phyloP scores from a whole-genome alignment of 2,888 invertebrate genomes.

The Nomada hirtipes region DNA sequence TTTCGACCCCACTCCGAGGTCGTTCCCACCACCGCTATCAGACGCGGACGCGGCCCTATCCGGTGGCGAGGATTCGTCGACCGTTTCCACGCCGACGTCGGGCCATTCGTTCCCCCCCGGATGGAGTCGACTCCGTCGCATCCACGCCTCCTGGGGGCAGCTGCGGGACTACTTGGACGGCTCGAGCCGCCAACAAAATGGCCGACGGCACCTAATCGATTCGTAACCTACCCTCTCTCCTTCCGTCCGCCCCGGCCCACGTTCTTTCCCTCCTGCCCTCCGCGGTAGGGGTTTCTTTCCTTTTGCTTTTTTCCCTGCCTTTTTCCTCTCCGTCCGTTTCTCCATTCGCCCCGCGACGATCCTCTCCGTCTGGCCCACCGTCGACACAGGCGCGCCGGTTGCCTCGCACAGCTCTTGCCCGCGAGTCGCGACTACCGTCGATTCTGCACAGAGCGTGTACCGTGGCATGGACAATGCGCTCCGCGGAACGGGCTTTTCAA shows the following conservation, averaged over 20 bases:
- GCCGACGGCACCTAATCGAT: slow-evolving; percentile 82
- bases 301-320: not conserved
- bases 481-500: too few species aligned
- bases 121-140: slow-evolving; percentile 70
- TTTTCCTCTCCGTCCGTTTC: not conserved
- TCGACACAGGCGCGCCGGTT: too few species aligned
- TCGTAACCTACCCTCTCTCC: slow-evolving; percentile 68
- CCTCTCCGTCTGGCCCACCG: too few species aligned
- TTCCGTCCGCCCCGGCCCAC: not conserved
- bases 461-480: too few species aligned
- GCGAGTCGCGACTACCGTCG: too few species aligned
- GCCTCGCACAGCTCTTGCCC: too few species aligned
- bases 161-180: slow-evolving; percentile 55
- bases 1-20: slow-evolving; percentile 53
- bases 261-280: not conserved
- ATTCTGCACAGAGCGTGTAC: too few species aligned
- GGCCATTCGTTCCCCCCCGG: slow-evolving; percentile 64
- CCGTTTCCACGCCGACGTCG: slow-evolving; percentile 50
- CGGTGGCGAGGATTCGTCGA: slow-evolving; percentile 38
- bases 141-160: slow-evolving; percentile 77
- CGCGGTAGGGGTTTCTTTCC: too few species aligned
- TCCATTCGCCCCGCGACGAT: not conserved
- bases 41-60: slow-evolving; percentile 42
- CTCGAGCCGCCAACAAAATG: slow-evolving; percentile 81
- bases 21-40: slow-evolving; percentile 44